Percentiles rank a stretch among this genome's conserved stretches.
Evolutionary conservation across 2,888 invertebrate species (phyloP).

Genomic region (Macaria liturata): DNA sequence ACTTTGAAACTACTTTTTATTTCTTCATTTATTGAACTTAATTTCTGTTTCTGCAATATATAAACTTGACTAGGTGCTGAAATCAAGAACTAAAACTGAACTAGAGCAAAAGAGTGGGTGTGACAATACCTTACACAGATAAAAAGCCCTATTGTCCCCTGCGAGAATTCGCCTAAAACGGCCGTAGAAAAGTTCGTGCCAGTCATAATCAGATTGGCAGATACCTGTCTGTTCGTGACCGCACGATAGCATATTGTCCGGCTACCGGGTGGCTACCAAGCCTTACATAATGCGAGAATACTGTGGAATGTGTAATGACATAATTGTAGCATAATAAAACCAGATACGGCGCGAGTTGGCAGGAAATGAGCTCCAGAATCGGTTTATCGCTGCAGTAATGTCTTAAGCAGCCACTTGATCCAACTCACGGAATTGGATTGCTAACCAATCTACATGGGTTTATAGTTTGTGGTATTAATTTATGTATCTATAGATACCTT

Average conservation of each 20-base stretch:
- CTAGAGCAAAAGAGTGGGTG: too few species aligned
- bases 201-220: constrained; percentile 37
- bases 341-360: not conserved
- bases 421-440: too few species aligned
- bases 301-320: constrained; percentile 14
- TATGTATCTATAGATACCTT: too few species aligned
- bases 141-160: constrained; percentile 7
- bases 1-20: not conserved
- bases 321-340: constrained; percentile 17
- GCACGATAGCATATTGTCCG: constrained; percentile 23
- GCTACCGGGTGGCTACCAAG: constrained; percentile 34
- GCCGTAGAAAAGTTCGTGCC: constrained; percentile 38
- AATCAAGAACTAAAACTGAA: too few species aligned
- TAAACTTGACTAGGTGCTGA: too few species aligned
- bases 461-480: too few species aligned
- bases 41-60: too few species aligned
- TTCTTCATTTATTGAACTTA: too few species aligned
- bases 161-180: constrained; percentile 31
- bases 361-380: not conserved
- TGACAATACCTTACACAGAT: not conserved
- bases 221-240: constrained; percentile 33
- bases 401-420: too few species aligned
- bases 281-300: constrained; percentile 12
- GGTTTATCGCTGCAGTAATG: too few species aligned
- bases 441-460: too few species aligned